These are phyloP conservation scores for Parotocinclus haroldoi DNA, from an alignment of 2,797 vertebrate species.

Conservation along the genomic window DNA sequence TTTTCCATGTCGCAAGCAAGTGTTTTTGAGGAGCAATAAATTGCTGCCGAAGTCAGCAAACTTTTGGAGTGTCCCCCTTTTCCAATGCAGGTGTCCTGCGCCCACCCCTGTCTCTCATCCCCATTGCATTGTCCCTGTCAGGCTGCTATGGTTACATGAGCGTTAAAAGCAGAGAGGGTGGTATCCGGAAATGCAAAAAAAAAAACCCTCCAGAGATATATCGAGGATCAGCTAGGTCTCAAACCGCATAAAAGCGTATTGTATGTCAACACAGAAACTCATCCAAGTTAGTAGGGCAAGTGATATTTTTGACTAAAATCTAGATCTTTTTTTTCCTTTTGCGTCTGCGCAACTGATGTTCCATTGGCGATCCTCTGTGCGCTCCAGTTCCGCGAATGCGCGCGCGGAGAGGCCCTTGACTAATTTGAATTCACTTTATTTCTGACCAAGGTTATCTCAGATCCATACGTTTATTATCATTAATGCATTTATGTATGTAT, in stretches of 20 bases:
- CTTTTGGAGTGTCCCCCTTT: constrained; percentile 62
- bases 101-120: constrained; percentile 59
- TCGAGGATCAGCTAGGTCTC: neutral
- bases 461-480: too few relatives aligned
- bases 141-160: constrained; percentile 79
- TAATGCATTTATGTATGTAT: too few relatives aligned
- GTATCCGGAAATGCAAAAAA: constrained; percentile 86
- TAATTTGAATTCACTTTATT: too few relatives aligned
- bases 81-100: constrained; percentile 78
- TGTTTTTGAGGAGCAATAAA: constrained; percentile 65
- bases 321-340: neutral
- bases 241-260: neutral
- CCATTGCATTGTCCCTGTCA: constrained; percentile 64
- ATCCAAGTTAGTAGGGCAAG: constrained; percentile 1
- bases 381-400: neutral
- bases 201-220: neutral
- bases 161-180: constrained; percentile 85
- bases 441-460: too few relatives aligned
- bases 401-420: neutral
- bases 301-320: neutral
- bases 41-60: constrained; percentile 68
- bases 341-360: too few relatives aligned
- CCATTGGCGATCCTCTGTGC: neutral
- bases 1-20: constrained; percentile 63
- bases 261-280: constrained; percentile 5